These are phyloP conservation scores for Apocheima hispidaria DNA, from an alignment of 2,888 invertebrate species.

Conservation along the genomic window DNA sequence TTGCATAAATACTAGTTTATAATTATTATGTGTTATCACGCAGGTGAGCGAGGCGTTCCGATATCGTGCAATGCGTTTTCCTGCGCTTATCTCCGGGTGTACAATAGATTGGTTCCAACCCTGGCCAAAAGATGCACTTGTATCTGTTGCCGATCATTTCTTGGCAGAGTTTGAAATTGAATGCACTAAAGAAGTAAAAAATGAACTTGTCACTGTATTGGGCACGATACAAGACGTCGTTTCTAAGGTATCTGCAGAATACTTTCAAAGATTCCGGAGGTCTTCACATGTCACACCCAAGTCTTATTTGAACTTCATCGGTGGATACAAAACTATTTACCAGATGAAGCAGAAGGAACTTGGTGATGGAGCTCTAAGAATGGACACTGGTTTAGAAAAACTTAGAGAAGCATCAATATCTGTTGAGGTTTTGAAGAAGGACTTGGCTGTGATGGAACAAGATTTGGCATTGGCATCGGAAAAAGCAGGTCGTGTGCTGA, in stretches of 20 bases:
- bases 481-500: conserved; percentile 94
- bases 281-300: conserved; percentile 99
- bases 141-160: conserved; percentile 97
- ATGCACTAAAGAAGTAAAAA: conserved; percentile 93
- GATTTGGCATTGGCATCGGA: conserved; percentile 97
- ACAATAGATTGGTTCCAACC: conserved; percentile 99
- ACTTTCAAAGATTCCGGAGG: conserved; percentile 95
- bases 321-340: conserved; percentile 98
- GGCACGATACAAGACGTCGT: conserved; percentile 98
- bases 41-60: conserved; percentile 99
- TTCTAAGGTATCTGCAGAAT: conserved; percentile 93
- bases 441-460: conserved; percentile 97
- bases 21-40: too few species aligned
- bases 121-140: conserved; percentile 98
- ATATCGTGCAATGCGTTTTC: conserved; percentile 95
- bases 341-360: conserved; percentile 95
- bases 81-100: conserved; percentile 98
- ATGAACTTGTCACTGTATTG: conserved; percentile 94
- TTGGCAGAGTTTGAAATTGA: conserved; percentile 95
- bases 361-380: conserved; percentile 95
- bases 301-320: conserved; percentile 97
- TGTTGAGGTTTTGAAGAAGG: conserved; percentile 95
- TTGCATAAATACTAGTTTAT: too few species aligned
- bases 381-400: conserved; percentile 98
- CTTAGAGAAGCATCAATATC: conserved; percentile 97